Percentiles rank a stretch among this genome's conserved stretches.
Conservation (phyloP, 2,113 vertebrate species). For the Cyphomyrus discorhynchus region DNA sequence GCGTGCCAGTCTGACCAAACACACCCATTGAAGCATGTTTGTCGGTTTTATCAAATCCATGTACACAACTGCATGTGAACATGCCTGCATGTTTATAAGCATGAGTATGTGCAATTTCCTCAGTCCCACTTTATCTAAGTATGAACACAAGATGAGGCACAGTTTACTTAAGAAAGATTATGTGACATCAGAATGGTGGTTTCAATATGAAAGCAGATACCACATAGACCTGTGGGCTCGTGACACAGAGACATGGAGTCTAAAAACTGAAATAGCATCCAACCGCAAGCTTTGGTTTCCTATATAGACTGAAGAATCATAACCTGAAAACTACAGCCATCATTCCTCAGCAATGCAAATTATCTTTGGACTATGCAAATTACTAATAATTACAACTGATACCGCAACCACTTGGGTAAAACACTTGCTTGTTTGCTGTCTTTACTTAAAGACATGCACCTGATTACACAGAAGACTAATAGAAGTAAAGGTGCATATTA, state of each 20-base stretch:
- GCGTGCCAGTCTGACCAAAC: neutral
- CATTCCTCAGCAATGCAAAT: neutral
- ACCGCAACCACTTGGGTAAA: neutral
- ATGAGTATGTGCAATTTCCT: constrained; percentile 1
- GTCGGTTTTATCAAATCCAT: neutral
- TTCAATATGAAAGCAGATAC: neutral
- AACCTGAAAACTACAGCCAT: neutral
- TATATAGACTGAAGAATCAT: neutral
- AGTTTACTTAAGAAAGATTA: neutral
- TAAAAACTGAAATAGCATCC: neutral
- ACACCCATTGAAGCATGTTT: neutral
- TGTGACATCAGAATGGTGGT: neutral
- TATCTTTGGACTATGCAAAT: neutral
- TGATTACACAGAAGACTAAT: neutral
- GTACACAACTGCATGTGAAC: neutral
- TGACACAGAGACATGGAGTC: neutral
- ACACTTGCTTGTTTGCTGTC: neutral
- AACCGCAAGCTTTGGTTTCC: neutral
- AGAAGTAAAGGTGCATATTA: neutral
- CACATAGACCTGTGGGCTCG: neutral
- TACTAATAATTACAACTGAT: neutral
- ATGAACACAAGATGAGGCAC: neutral
- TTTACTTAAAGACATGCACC: neutral
- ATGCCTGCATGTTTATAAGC: neutral
- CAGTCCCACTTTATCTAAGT: neutral